A percentile compares a stretch with the other conserved stretches of the same genome.
phyloP scores from a whole-genome alignment of 2,888 invertebrate genomes.

The Brachynemurus nebulosus region DNA sequence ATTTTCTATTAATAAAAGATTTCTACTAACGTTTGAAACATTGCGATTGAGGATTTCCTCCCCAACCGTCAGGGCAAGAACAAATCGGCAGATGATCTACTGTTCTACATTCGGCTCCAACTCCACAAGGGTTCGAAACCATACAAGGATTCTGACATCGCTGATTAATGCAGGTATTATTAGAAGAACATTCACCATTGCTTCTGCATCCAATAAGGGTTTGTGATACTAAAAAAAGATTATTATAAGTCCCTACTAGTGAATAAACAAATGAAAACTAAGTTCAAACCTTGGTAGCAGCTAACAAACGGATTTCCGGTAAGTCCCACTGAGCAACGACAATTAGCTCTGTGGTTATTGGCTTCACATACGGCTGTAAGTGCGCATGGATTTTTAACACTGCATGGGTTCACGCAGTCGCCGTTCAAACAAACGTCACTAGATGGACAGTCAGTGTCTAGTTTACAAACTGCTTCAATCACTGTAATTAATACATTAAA shows the following conservation, averaged over 20 bases:
- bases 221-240: no score
- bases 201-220: constrained; percentile 61
- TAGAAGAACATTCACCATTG: constrained; percentile 61
- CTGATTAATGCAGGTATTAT: constrained; percentile 65
- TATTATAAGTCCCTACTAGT: no score
- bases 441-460: constrained; percentile 55
- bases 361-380: constrained; percentile 64
- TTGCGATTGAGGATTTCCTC: constrained; percentile 71
- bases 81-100: constrained; percentile 68
- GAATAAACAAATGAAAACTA: no score
- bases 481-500: constrained; percentile 27
- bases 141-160: constrained; percentile 71
- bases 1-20: no score
- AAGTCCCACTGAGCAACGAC: constrained; percentile 58
- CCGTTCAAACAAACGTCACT: constrained; percentile 59
- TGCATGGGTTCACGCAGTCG: constrained; percentile 65
- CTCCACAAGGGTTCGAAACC: constrained; percentile 64
- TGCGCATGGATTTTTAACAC: constrained; percentile 55
- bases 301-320: constrained; percentile 70
- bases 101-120: constrained; percentile 65
- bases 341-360: constrained; percentile 59
- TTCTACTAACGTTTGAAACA: constrained; percentile 85
- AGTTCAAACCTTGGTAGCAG: constrained; percentile 40
- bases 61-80: constrained; percentile 70
- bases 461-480: constrained; percentile 47